Evolutionary conservation across 2,113 vertebrate genomes (phyloP).

Genomic region (Hucho hucho): DNA sequence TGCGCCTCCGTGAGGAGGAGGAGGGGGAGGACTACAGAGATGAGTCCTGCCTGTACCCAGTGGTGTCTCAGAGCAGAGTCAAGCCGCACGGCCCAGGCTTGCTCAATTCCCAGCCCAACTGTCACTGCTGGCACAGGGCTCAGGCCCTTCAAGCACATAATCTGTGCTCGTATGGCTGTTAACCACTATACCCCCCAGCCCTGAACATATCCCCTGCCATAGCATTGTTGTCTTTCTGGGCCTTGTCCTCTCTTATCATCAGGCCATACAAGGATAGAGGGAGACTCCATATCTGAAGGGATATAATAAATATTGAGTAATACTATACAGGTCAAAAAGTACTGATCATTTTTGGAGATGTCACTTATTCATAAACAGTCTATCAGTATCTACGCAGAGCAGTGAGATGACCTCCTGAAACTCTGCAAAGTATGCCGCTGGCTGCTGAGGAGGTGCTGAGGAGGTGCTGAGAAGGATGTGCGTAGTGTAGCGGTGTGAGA

Average conservation of each 20-base stretch:
- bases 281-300: conserved; percentile 26
- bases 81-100: conserved; percentile 61
- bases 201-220: conserved; percentile 62
- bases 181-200: conserved; percentile 62
- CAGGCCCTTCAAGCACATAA: conserved; percentile 78
- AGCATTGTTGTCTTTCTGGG: conserved; percentile 46
- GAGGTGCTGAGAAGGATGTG: too few species aligned
- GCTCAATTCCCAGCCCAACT: conserved; percentile 81
- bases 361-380: neutral
- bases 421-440: too few species aligned
- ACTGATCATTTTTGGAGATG: neutral
- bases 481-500: conserved; percentile 2
- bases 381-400: neutral
- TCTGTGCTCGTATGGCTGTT: conserved; percentile 76
- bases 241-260: conserved; percentile 49
- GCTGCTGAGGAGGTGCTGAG: neutral
- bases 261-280: conserved; percentile 64
- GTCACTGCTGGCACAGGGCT: conserved; percentile 75
- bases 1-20: conserved; percentile 49
- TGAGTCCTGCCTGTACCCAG: conserved; percentile 65
- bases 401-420: neutral
- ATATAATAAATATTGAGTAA: neutral
- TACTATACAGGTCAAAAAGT: neutral
- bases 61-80: conserved; percentile 73
- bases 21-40: conserved; percentile 56